Evolutionary conservation across 2,888 invertebrate genomes (phyloP), one percentile per base, ranked within the genome.

Genomic region (Drosophila demipolita): DNA sequence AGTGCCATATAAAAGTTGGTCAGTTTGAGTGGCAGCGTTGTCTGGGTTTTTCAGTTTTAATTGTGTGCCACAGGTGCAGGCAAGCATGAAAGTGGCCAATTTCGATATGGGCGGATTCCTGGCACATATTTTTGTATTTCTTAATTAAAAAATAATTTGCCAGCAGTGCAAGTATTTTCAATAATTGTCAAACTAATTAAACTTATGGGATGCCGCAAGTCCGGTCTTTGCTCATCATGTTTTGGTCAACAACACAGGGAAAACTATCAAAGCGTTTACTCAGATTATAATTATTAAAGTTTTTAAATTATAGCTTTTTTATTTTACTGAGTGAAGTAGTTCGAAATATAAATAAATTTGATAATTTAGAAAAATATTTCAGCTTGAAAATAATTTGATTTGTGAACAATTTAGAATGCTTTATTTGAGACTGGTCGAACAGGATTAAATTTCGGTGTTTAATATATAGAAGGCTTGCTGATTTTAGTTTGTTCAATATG

Each of bases 21-120:
- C 80, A 72, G 63, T 71, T 71, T 62, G 62, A 58, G 66, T 57
- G 53, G 32, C 54, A 1, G 36, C 35, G 50, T 35, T 48, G 48
- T 60, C 57, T 45, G 53, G 63, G 65, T 40, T 53, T 57, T 68
- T 68, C 69, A 29, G 35, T 87, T 83, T 87, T 87, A 83, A 87
- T 83, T 87, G 89, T 65, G 73, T 48, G 63, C 66, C 69, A 60
- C 78, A 89, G 90, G 84, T 89, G 90, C 88, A 75, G 74, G 42
- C 72, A 88, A 71, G 80, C 89, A 69, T 87, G 74, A 88, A 89
- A 85, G 88, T 89, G 90, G 88, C 74, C 75, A 71, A 53, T 53
- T 42, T 32, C 23, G 36, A 38, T 32, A 49, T 40, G 53, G 26
- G 17, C 17, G 58, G 36, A 32, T 50, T 32, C 50, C 49, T 57